Base-by-base conservation (phyloP, 2,113 vertebrate genomes). In the Psettodes erumei region DNA sequence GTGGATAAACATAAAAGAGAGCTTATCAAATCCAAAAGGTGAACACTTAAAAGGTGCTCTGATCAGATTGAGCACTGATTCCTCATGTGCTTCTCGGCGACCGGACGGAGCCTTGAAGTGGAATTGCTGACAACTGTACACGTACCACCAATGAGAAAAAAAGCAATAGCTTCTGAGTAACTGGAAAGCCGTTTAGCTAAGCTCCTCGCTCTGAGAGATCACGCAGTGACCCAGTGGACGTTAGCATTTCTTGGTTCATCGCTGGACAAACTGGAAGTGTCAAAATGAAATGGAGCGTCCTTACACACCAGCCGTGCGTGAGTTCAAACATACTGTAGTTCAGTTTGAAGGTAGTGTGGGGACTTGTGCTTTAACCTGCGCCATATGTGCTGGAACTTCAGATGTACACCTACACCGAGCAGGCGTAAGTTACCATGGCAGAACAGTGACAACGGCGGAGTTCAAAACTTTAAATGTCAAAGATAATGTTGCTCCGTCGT, bases 21-120 rank as follows among this genome's bases (percentile, higher is more conserved):
- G 82, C 63, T 87, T 87, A 83, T 88, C 77, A 75, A 87, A 79
- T 75, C 66, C 18, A 40, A 68, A 69, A 87, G 81, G 84, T 90
- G 73, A 87, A 63, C 64, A 37, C 53, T 70, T 77, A 68, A 82
- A 86, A 63, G 62, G 63, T 51, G 27, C 37, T 45, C 45, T 83
- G 73, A 89, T 89, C 83, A 71, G 73, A 88, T 87, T 50, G 56
- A 62, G 63, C 62, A 42, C 30, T 4, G 59, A 59, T 54, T 71
- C 45, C 69, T 71, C 35, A 42, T 18, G 43, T 40, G 47, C 71
- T 18, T 53, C 66, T 54, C 7, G 5, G 66, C 13, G n/a, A 48
- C 63, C 50, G 47, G 60, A 72, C 7, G 8, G 53, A 3, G 19
- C 50, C 35, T 68, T 71, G 11, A 72, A 40, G 38, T 35, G 58